A percentile compares a stretch with the other conserved stretches of the same genome.
Evolutionary conservation across 2,113 vertebrate species (phyloP).

Genomic region (Pica pica): DNA sequence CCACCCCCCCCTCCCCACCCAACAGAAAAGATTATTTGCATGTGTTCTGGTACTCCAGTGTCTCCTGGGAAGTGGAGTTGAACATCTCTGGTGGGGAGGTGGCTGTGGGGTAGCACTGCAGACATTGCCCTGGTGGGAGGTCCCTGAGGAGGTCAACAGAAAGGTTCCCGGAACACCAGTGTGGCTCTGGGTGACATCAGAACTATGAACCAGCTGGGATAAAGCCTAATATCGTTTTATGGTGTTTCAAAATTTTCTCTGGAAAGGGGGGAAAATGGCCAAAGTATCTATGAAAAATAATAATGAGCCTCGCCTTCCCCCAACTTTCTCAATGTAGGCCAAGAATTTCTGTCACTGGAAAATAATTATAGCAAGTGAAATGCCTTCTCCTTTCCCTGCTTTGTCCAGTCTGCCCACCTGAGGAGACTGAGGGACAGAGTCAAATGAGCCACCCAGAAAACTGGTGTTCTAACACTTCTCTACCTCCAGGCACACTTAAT

Average conservation of each 20-base stretch:
- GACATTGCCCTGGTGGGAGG: neutral
- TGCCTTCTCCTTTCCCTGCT: neutral
- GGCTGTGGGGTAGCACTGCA: fast-evolving
- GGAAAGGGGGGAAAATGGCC: neutral
- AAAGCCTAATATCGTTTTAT: neutral
- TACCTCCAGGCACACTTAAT: neutral
- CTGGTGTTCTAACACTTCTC: neutral
- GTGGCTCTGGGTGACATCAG: neutral
- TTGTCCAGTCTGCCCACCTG: neutral
- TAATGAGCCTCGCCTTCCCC: neutral
- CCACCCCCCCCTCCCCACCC: fast-evolving
- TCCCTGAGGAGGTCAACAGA: neutral
- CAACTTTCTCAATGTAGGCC: neutral
- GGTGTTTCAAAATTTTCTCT: neutral
- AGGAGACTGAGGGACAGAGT: neutral
- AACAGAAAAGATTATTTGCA: neutral
- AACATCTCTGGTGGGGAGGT: neutral
- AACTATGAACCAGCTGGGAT: neutral
- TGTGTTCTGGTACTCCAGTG: neutral
- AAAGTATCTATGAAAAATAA: neutral
- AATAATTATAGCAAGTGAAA: neutral
- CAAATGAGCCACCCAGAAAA: neutral
- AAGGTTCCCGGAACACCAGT: neutral
- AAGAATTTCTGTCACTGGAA: neutral
- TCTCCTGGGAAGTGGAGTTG: neutral